These are phyloP conservation scores for Heteropelma amictum DNA, from an alignment of 2,888 invertebrate species.

Conservation along the genomic window DNA sequence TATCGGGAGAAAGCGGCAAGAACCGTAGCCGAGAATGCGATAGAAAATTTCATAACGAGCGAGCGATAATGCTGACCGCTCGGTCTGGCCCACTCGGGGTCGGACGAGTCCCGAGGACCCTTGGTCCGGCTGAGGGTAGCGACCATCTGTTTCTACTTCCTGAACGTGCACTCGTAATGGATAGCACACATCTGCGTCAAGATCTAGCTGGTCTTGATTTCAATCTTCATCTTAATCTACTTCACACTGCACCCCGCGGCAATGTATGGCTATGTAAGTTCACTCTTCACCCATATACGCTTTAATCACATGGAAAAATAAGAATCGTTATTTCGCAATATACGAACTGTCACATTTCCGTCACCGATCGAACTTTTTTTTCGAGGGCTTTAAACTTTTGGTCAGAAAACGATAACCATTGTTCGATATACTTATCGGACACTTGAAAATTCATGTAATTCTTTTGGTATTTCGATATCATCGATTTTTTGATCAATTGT, in stretches of 20 bases:
- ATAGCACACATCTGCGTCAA: slow-evolving; percentile 79
- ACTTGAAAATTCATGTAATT: too few relatives aligned
- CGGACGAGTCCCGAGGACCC: slow-evolving; percentile 71
- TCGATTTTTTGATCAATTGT: too few relatives aligned
- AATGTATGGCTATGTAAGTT: slow-evolving; percentile 82
- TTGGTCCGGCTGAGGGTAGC: slow-evolving; percentile 79
- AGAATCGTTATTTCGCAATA: too few relatives aligned
- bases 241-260: slow-evolving; percentile 80
- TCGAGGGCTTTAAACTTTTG: too few relatives aligned
- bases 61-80: slow-evolving; percentile 72
- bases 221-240: slow-evolving; percentile 78
- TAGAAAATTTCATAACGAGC: slow-evolving; percentile 18
- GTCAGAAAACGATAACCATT: too few relatives aligned
- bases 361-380: too few relatives aligned
- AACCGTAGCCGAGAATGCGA: not conserved
- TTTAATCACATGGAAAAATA: not conserved
- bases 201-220: slow-evolving; percentile 81
- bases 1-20: not conserved
- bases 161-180: slow-evolving; percentile 80
- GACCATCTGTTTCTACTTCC: slow-evolving; percentile 81
- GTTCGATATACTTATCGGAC: too few relatives aligned
- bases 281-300: not conserved
- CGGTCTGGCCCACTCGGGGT: slow-evolving; percentile 73
- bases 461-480: too few relatives aligned
- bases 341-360: too few relatives aligned